These are phyloP conservation scores for Drosophila takahashii DNA, from an alignment of 1,140 invertebrate genomes.

Conservation along the genomic window DNA sequence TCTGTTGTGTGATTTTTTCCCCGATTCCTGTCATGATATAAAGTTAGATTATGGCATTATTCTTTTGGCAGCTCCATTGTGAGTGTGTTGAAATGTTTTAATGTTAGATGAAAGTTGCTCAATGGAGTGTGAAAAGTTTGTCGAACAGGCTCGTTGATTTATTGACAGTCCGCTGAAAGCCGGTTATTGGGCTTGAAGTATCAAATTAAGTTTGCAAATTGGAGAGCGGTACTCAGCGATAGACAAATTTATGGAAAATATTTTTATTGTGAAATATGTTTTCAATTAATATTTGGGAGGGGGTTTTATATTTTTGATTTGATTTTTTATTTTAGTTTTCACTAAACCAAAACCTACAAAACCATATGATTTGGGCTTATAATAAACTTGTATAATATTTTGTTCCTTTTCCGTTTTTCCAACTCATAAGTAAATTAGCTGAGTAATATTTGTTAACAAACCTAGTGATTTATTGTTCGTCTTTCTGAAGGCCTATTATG, in stretches of 20 bases:
- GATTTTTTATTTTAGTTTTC: too few species aligned
- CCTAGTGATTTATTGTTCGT: background rate
- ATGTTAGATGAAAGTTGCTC: slow-evolving; percentile 33
- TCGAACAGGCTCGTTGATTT: slow-evolving; percentile 41
- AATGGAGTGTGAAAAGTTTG: slow-evolving; percentile 35
- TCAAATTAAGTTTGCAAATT: slow-evolving; percentile 33
- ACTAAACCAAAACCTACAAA: too few species aligned
- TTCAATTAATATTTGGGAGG: background rate
- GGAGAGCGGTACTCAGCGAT: background rate
- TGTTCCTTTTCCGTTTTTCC: background rate
- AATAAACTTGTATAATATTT: background rate
- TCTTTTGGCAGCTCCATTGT: slow-evolving; percentile 42
- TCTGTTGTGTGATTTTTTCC: slow-evolving; percentile 15
- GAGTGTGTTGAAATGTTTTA: slow-evolving; percentile 19
- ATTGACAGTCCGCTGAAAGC: slow-evolving; percentile 48
- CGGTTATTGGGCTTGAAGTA: slow-evolving; percentile 33
- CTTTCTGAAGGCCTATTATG: background rate
- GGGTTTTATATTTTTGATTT: too few species aligned
- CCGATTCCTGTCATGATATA: slow-evolving; percentile 41
- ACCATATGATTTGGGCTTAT: too few species aligned
- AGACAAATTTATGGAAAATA: background rate
- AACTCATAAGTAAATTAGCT: background rate
- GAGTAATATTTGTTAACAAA: background rate
- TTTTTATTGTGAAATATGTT: background rate
- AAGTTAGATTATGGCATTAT: slow-evolving; percentile 27